phyloP scores from a whole-genome alignment of 1,140 invertebrate genomes.

The Tenebrio molitor region DNA sequence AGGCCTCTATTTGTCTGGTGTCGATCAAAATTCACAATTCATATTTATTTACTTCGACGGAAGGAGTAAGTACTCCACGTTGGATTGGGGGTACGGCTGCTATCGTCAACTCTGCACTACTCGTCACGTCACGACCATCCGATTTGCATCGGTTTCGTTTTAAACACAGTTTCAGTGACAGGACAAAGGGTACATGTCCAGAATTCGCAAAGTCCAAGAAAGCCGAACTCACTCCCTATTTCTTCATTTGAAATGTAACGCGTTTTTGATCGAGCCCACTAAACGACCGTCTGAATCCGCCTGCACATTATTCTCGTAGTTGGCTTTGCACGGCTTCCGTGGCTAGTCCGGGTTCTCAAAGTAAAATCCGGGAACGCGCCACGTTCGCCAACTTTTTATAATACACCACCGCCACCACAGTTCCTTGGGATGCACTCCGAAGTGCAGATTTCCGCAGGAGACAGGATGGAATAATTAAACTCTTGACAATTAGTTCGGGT shows the following conservation, averaged over 20 bases:
- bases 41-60: too few species aligned
- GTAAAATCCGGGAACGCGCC: conserved; percentile 50
- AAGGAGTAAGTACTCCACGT: too few species aligned
- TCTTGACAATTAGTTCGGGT: not conserved
- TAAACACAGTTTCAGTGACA: not conserved
- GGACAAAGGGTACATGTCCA: conserved; percentile 48
- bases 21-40: too few species aligned
- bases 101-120: too few species aligned
- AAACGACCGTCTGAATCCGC: conserved; percentile 54
- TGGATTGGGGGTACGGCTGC: too few species aligned
- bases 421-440: conserved; percentile 9
- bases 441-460: not conserved
- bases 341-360: conserved; percentile 52
- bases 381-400: conserved; percentile 42
- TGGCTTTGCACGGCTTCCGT: conserved; percentile 56
- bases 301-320: conserved; percentile 59
- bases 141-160: not conserved
- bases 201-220: conserved; percentile 53
- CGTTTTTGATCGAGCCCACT: conserved; percentile 60
- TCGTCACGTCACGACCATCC: too few species aligned
- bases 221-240: conserved; percentile 54
- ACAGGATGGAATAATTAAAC: not conserved
- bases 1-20: too few species aligned
- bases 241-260: conserved; percentile 61
- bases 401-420: not conserved